phyloP scores from a whole-genome alignment of 1,140 invertebrate genomes.

The Whitmania pigra region DNA sequence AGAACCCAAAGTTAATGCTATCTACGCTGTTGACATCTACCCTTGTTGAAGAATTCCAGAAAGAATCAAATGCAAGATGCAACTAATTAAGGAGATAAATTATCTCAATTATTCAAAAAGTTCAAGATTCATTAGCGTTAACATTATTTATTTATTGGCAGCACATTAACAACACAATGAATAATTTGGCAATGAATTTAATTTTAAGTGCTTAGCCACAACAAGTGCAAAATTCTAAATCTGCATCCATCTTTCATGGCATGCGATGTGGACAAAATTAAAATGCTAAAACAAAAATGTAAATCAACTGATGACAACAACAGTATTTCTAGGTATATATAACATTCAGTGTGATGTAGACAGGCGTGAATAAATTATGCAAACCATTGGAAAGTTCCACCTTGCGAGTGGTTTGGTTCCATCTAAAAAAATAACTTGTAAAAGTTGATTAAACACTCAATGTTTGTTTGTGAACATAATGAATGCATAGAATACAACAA shows the following conservation, averaged over 20 bases:
- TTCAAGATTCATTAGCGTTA: slow-evolving; percentile 20
- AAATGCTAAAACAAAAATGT: too few relatives aligned
- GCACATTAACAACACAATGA: not conserved
- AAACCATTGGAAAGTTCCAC: too few relatives aligned
- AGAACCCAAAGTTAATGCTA: too few relatives aligned
- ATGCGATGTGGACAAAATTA: not conserved
- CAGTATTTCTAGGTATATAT: not conserved
- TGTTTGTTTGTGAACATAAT: not conserved
- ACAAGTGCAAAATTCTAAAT: not conserved
- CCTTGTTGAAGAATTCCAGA: not conserved
- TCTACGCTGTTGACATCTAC: too few relatives aligned
- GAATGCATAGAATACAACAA: not conserved
- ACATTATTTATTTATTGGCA: too few relatives aligned
- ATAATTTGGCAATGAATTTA: not conserved
- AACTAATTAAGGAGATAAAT: too few relatives aligned
- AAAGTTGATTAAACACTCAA: not conserved
- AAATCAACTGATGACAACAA: not conserved
- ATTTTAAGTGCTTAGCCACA: not conserved
- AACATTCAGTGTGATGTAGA: not conserved
- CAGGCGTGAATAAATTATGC: too few relatives aligned
- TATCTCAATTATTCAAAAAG: slow-evolving; percentile 15
- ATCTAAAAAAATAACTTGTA: too few relatives aligned
- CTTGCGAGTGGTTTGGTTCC: too few relatives aligned
- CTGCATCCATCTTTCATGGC: not conserved
- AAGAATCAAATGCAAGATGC: too few relatives aligned